Base-by-base conservation (phyloP, 2,113 vertebrate genomes). In the Circaetus gallicus region DNA sequence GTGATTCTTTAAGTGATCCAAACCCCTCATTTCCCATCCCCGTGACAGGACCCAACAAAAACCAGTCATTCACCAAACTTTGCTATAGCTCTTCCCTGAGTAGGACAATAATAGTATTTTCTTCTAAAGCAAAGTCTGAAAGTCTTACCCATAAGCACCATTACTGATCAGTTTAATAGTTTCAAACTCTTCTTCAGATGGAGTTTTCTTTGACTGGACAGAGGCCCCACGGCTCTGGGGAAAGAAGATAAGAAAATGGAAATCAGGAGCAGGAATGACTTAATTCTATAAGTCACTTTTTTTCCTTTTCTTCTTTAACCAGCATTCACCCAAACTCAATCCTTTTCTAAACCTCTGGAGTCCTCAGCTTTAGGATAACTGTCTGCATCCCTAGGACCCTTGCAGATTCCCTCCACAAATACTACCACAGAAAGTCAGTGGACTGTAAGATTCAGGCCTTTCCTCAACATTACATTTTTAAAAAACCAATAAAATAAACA, bases 121-220 rank as follows among this genome's bases (percentile, higher is more conserved):
- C 40, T 63, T 67, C 11, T 65, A 61, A 63, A 65, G 52, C 11
- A 36, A 89, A 92, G 42, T 55, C 26, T 58, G 17, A 45, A 93
- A 67, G 14, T 47, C 87, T 96, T 97, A 99, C 99, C 99, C 99
- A 87, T 99, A 99, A 62, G 99, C 99, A 67, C 99, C 99, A 84
- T 99, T 99, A 97, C 99, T 99, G 98, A 99, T 99, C 22, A 99
- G 98, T 95, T 99, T 99, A 97, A 99, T 99, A 96, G 98, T 99
- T 95, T 99, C 99, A 94, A 99, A 99, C 96, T 99, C 99, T 85
- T 99, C 99, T 95, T 99, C 99, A 86, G 98, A 98, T 1, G 99
- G 99, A 5, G 99, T 96, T 98, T 99, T 99, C 97, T 99, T 99
- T 49, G 98, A 87, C 53, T 98, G 98, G 56, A 98, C 94, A 10